A percentile compares a stretch with the other conserved stretches of the same genome.
These are phyloP conservation scores for Rhabditoides inermis DNA, from an alignment of 2,888 invertebrate species.

Conservation along the genomic window DNA sequence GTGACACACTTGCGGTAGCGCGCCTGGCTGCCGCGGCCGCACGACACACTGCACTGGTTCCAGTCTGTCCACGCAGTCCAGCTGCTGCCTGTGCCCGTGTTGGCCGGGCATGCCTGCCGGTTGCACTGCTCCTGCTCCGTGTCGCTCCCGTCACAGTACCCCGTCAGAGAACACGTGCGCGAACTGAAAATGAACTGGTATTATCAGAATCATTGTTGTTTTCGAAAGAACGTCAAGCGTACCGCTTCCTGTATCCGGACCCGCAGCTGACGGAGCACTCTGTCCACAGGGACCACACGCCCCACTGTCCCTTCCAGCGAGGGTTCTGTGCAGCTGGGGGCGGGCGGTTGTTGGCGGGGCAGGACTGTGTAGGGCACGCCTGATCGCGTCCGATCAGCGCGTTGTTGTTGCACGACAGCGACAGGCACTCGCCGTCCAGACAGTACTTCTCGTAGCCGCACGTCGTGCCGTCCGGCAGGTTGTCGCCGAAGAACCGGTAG, in stretches of 20 bases:
- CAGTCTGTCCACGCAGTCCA: slow-evolving; percentile 37
- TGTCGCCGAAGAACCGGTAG: slow-evolving; percentile 52
- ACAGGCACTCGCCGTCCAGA: slow-evolving; percentile 50
- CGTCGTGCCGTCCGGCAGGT: slow-evolving; percentile 51
- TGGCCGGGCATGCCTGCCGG: slow-evolving; percentile 40
- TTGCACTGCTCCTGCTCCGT: slow-evolving; percentile 37
- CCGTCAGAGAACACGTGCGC: slow-evolving; percentile 33
- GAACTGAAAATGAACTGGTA: slow-evolving; percentile 16
- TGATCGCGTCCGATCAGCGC: slow-evolving; percentile 40
- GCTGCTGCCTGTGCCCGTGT: slow-evolving; percentile 28
- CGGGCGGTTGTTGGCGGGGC: slow-evolving; percentile 11
- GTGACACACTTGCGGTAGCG: slow-evolving; percentile 47
- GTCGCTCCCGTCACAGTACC: slow-evolving; percentile 38
- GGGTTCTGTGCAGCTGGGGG: background rate
- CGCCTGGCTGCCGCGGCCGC: slow-evolving; percentile 47
- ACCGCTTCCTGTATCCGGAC: slow-evolving; percentile 34
- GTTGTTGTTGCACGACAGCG: slow-evolving; percentile 38
- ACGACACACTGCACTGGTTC: slow-evolving; percentile 42
- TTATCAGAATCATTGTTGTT: too few species aligned
- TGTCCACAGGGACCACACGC: slow-evolving; percentile 41
- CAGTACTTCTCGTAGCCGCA: slow-evolving; percentile 51
- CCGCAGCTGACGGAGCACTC: slow-evolving; percentile 45
- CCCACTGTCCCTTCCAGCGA: slow-evolving; percentile 29
- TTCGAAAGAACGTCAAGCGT: slow-evolving; percentile 14
- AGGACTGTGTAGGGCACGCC: slow-evolving; percentile 35